phyloP scores from a whole-genome alignment of 2,797 vertebrate species.

The Rhinichthys osculus region DNA sequence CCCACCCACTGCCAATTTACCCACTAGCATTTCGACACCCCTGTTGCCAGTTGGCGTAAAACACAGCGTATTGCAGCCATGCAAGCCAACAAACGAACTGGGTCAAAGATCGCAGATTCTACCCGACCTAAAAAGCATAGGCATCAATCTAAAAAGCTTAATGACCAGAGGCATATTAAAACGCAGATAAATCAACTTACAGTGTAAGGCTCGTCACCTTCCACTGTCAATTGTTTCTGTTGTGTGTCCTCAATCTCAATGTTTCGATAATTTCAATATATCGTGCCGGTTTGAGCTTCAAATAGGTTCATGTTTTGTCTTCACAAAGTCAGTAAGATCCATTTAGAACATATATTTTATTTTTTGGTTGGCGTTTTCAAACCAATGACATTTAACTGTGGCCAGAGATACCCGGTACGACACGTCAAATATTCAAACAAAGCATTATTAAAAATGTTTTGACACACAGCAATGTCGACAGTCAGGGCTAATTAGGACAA shows the following conservation, averaged over 20 bases:
- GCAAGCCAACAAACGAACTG: not conserved
- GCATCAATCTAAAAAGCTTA: not conserved
- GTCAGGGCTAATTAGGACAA: slow-evolving; percentile 10
- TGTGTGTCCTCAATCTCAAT: not conserved
- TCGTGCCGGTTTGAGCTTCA: not conserved
- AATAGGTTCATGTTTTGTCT: not conserved
- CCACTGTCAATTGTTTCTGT: not conserved
- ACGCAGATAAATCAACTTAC: not conserved
- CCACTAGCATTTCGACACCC: not conserved
- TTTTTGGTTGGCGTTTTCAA: not conserved
- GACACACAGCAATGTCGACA: slow-evolving; percentile 19
- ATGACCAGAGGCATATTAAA: not conserved
- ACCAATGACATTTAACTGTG: not conserved
- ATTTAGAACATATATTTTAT: not conserved
- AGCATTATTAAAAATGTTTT: not conserved
- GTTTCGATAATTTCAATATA: not conserved
- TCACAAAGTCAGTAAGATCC: not conserved
- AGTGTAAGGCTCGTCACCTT: not conserved
- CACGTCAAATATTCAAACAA: not conserved
- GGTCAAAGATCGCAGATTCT: not conserved
- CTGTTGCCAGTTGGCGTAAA: not conserved
- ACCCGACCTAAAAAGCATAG: not conserved
- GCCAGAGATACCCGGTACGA: not conserved
- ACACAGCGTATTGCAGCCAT: not conserved
- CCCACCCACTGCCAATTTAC: not conserved